phyloP scores from a whole-genome alignment of 2,888 invertebrate genomes.

The Pilophorus perplexus region DNA sequence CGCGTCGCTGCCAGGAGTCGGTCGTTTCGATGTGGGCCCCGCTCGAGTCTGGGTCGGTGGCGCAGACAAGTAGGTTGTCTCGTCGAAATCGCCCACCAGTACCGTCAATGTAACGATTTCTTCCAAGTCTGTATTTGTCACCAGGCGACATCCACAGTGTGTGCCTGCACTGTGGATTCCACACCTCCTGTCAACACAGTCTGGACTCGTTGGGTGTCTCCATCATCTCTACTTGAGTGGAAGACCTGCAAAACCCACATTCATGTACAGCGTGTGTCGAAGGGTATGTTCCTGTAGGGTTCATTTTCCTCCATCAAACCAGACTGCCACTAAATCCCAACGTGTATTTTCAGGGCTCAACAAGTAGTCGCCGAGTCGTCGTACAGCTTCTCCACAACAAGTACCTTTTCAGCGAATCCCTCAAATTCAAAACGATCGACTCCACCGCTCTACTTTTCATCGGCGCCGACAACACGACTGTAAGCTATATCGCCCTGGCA shows the following conservation, averaged over 20 bases:
- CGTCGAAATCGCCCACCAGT: too few species aligned
- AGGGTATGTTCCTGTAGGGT: slow-evolving; percentile 66
- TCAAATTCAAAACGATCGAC: slow-evolving; percentile 81
- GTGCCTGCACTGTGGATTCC: too few species aligned
- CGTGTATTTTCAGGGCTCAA: slow-evolving; percentile 54
- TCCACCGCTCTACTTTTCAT: slow-evolving; percentile 84
- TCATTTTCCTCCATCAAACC: too few species aligned
- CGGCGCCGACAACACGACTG: slow-evolving; percentile 70
- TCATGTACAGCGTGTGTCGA: slow-evolving; percentile 74
- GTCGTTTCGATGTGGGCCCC: slow-evolving; percentile 59
- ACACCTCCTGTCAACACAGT: slow-evolving; percentile 54
- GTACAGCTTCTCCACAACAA: slow-evolving; percentile 66
- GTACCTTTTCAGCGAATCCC: slow-evolving; percentile 67
- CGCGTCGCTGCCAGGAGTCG: slow-evolving; percentile 60
- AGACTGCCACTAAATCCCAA: too few species aligned
- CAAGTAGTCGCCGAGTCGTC: slow-evolving; percentile 55
- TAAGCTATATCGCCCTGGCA: too few species aligned
- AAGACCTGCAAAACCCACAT: slow-evolving; percentile 62
- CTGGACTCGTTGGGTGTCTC: slow-evolving; percentile 72
- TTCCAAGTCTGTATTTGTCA: too few species aligned
- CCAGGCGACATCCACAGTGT: too few species aligned
- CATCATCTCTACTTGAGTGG: slow-evolving; percentile 77
- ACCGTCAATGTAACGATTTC: too few species aligned
- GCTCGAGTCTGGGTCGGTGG: slow-evolving; percentile 60
- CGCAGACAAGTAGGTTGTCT: slow-evolving; percentile 51